Conservation (phyloP, 2,113 vertebrate genomes). For the rat (Rattus norvegicus) region GRCr8 NC_086039.1:37966001-37966500, state of each 20-base stretch:
- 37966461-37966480: neutral
- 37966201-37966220: neutral
- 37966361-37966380: constrained; percentile 23
- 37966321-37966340: neutral
- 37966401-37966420: neutral
- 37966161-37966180: neutral
- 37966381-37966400: constrained; percentile 10
- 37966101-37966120: neutral
- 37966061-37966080: neutral
- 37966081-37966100: neutral
- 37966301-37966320: neutral
- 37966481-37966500: neutral
- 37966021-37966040: neutral
- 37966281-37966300: neutral
- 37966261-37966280: constrained; percentile 6
- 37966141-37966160: neutral
- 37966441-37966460: neutral
- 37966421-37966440: neutral
- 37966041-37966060: neutral
- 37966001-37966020: neutral
- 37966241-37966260: neutral
- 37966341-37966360: constrained; percentile 7
- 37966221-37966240: neutral
- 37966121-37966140: neutral
- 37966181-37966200: constrained; percentile 10